Conservation (phyloP, 2,797 vertebrate species). For the Eidolon dupreanum region DNA sequence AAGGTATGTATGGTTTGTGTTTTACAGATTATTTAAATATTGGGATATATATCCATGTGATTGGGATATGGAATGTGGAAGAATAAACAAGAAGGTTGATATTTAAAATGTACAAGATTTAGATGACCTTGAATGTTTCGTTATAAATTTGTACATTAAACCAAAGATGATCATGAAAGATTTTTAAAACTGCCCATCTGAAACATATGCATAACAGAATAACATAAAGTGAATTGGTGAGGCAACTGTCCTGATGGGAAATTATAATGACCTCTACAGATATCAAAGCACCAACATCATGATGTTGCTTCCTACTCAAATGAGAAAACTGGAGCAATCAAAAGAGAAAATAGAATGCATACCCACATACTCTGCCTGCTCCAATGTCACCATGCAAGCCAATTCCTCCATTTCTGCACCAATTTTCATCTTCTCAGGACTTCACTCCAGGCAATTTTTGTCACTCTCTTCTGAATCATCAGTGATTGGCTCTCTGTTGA, state of each 20-base stretch:
- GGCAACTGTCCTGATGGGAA: background rate
- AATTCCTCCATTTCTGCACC: background rate
- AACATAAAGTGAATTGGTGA: background rate
- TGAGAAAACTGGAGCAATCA: background rate
- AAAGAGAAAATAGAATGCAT: background rate
- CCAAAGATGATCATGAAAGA: background rate
- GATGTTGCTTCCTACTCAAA: background rate
- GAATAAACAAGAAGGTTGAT: background rate
- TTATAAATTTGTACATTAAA: background rate
- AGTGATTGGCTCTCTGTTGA: background rate
- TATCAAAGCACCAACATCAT: background rate
- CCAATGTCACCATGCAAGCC: background rate
- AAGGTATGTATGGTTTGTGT: background rate
- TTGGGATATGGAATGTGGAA: background rate
- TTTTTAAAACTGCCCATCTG: background rate
- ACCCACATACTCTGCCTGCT: background rate
- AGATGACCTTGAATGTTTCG: background rate
- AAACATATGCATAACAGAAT: background rate
- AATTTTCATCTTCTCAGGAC: background rate
- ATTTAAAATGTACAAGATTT: background rate
- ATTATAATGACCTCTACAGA: background rate
- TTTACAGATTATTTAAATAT: background rate
- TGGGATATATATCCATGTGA: background rate
- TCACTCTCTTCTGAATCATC: background rate
- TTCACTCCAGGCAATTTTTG: background rate